Percentiles rank a stretch among this genome's conserved stretches.
phyloP scores from a whole-genome alignment of 2,113 vertebrate genomes.

The Uropsilus gracilis region DNA sequence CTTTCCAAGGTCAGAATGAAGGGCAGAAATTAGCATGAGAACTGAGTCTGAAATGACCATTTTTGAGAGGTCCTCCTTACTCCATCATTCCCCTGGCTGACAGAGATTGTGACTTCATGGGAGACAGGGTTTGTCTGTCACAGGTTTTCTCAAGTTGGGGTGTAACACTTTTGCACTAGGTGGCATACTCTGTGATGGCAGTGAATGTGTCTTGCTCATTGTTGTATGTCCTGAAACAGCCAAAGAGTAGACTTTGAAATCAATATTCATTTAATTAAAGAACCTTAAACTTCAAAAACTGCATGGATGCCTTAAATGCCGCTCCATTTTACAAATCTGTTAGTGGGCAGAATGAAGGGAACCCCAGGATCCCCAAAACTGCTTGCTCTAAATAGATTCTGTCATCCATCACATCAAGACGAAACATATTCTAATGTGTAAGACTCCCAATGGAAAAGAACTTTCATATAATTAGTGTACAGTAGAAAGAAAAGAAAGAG shows the following conservation, averaged over 20 bases:
- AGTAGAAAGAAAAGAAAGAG: too few species aligned
- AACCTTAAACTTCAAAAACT: not conserved
- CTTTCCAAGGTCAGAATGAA: not conserved
- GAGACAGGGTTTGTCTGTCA: not conserved
- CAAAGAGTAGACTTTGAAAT: not conserved
- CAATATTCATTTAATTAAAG: not conserved
- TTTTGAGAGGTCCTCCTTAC: not conserved
- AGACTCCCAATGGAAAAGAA: too few species aligned
- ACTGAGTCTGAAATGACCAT: not conserved
- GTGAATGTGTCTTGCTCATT: not conserved
- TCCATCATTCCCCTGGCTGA: accelerated
- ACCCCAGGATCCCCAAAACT: too few species aligned
- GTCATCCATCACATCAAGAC: too few species aligned
- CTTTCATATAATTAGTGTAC: too few species aligned
- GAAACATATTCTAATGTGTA: too few species aligned
- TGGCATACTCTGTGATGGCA: too few species aligned
- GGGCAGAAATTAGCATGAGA: too few species aligned
- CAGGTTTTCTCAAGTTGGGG: accelerated
- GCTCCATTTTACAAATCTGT: not conserved
- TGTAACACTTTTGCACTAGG: not conserved
- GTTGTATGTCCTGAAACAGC: not conserved
- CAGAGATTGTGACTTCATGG: not conserved
- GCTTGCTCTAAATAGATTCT: too few species aligned
- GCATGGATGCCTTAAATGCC: not conserved
- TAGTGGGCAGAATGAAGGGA: too few species aligned